phyloP scores from a whole-genome alignment of 2,113 vertebrate genomes.

The Malurus cyaneus region DNA sequence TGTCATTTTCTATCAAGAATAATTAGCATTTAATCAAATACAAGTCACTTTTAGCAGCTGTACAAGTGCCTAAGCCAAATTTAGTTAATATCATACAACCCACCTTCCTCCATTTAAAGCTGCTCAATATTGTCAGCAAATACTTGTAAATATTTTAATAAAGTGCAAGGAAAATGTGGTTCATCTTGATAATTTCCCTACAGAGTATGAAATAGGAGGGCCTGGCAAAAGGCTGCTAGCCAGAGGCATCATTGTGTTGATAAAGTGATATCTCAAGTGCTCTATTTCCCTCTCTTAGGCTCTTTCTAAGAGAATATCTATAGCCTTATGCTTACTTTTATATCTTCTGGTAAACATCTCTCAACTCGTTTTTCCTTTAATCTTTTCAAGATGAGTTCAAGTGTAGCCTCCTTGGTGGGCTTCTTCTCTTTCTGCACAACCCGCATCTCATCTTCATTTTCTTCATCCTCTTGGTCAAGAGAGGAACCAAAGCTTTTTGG shows the following conservation, averaged over 20 bases:
- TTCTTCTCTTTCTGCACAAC: constrained; percentile 76
- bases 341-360: constrained; percentile 90
- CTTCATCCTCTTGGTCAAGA: constrained; percentile 82
- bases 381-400: constrained; percentile 88
- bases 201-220: not conserved
- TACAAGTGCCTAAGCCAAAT: not conserved
- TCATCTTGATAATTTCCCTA: not conserved
- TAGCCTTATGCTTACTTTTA: constrained; percentile 79
- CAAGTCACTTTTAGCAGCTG: not conserved
- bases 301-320: no score
- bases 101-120: not conserved
- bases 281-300: not conserved
- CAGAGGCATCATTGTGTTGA: not conserved
- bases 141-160: not conserved
- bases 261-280: not conserved
- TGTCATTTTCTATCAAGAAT: constrained; percentile 88
- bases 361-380: constrained; percentile 89
- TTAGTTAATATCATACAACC: not conserved
- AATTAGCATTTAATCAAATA: not conserved
- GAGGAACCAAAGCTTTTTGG: constrained; percentile 98
- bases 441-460: constrained; percentile 69
- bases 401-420: constrained; percentile 86
- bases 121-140: not conserved
- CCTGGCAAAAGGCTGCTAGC: not conserved
- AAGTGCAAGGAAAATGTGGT: not conserved